A percentile compares a stretch with the other conserved stretches of the same genome.
phyloP scores from a whole-genome alignment of 2,797 vertebrate species.

The Rhinogobio ventralis region DNA sequence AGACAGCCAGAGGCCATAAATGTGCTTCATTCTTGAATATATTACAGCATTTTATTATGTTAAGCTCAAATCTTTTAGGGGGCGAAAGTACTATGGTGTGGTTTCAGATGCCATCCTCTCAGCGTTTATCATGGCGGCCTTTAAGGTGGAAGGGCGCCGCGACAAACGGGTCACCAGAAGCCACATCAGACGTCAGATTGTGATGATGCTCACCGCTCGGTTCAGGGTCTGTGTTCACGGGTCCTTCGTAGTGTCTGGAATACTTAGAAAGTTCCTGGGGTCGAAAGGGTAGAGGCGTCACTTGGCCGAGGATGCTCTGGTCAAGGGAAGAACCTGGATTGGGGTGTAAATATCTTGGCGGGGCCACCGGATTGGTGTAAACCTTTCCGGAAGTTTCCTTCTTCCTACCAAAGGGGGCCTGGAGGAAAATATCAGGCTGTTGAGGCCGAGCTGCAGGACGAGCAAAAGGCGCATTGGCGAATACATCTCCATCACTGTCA shows the following conservation, averaged over 20 bases:
- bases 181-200: conserved; percentile 73
- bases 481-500: conserved; percentile 83
- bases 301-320: conserved; percentile 71
- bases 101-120: conserved; percentile 47
- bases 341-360: conserved; percentile 56
- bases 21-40: conserved; percentile 30
- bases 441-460: conserved; percentile 69
- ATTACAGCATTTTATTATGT: conserved; percentile 54
- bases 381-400: conserved; percentile 75
- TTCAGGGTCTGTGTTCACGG: conserved; percentile 67
- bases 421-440: conserved; percentile 88
- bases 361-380: conserved; percentile 45
- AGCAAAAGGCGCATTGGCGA: conserved; percentile 91
- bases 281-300: conserved; percentile 82
- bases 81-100: conserved; percentile 64
- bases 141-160: conserved; percentile 92
- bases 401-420: conserved; percentile 92
- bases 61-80: conserved; percentile 65
- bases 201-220: conserved; percentile 74
- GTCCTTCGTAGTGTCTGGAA: conserved; percentile 90
- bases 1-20: conserved; percentile 12
- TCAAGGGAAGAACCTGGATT: conserved; percentile 66
- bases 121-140: conserved; percentile 85
- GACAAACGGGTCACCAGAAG: conserved; percentile 85
- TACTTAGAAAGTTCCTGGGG: conserved; percentile 91